phyloP scores from a whole-genome alignment of 2,113 vertebrate species.

The Sebastes fasciatus region DNA sequence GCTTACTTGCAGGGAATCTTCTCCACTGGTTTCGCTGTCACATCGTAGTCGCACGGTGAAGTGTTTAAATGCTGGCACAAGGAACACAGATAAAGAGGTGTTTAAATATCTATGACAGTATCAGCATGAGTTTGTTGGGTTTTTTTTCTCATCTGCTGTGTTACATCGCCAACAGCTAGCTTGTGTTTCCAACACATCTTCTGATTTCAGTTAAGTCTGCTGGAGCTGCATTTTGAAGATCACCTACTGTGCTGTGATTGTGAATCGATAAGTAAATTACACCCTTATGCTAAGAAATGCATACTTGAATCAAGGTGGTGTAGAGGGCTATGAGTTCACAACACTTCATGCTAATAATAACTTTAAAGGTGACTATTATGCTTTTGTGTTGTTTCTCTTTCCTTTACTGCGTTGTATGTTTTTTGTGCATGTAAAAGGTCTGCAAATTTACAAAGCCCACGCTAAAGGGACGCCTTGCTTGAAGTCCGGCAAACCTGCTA shows the following conservation, averaged over 20 bases:
- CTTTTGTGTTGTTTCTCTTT: too few species aligned
- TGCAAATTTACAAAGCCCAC: too few species aligned
- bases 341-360: neutral
- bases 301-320: neutral
- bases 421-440: too few species aligned
- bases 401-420: too few species aligned
- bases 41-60: slow-evolving; percentile 80
- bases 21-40: slow-evolving; percentile 76
- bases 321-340: neutral
- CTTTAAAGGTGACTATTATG: neutral
- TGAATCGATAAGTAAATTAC: neutral
- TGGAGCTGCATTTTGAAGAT: slow-evolving; percentile 1
- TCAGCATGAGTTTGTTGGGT: neutral
- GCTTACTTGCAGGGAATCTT: slow-evolving; percentile 87
- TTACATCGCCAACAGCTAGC: neutral
- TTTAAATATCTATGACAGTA: slow-evolving; percentile 15
- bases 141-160: neutral
- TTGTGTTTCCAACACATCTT: slow-evolving; percentile 2
- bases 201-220: neutral
- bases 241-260: neutral
- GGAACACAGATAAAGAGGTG: slow-evolving; percentile 26
- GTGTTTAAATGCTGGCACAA: slow-evolving; percentile 76
- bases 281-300: neutral
- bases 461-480: too few species aligned
- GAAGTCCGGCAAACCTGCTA: neutral